Base-by-base conservation (phyloP, 2,888 invertebrate genomes). In the Andrena minutula region DNA sequence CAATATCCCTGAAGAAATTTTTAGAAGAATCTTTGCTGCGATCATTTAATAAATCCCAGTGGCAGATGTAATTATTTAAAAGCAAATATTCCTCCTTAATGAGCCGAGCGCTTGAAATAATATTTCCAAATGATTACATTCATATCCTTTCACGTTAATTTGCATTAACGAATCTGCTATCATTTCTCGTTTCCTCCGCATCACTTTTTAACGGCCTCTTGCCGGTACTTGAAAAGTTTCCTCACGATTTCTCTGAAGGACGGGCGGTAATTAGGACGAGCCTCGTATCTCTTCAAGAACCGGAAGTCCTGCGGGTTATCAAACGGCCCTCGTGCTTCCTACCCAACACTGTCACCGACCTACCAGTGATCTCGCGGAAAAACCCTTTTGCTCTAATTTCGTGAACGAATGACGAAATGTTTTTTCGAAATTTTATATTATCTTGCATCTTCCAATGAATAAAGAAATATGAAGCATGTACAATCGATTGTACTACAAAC, bases 221-320 rank as follows among this genome's bases (percentile, higher is more conserved):
- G 82, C 70, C 70, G 74, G 76, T 61, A 41, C 79, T 86, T 83
- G 41, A 86, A 86, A 86, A 86, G 80, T 86, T 85, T 86, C 75
- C 69, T 80, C 71, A 51, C 75, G 79, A 75, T 77, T 83, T 76
- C 86, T 72, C 80, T 82, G 86, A 89, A 86, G 84, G 87, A 88
- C 86, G 87, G 77, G 83, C 82, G 75, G 87, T 89, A 90, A 89
- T 90, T 89, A 89, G 88, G 85, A 83, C 84, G 74, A 86, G 85
- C 79, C 87, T 78, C 83, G 86, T 83, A 89, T 87, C 86, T 87
- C 86, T 79, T 84, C 79, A 84, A 88, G 79, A 78, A 83, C 79
- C 88, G 87, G 89, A 88, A 88, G 86, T 86, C 86, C 86, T 82
- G 83, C 79, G 87, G 83, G 86, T 89, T 89, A 89, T 89, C 86